Percentiles rank a stretch among this genome's conserved stretches.
phyloP scores from a whole-genome alignment of 2,113 vertebrate genomes.

The Cricetomys ansorgei region DNA sequence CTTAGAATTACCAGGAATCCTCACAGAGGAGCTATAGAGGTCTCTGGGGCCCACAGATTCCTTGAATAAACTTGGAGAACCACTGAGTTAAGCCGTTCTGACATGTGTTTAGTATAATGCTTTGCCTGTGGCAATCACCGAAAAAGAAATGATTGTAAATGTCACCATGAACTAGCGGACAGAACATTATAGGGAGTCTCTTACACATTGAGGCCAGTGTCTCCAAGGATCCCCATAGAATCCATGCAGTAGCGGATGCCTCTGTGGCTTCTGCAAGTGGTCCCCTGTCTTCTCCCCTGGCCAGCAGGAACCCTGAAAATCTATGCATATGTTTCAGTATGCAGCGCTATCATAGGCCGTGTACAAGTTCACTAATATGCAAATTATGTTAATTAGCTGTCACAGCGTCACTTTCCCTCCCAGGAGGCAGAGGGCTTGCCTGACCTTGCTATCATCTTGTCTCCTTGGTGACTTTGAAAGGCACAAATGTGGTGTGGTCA shows the following conservation, averaged over 20 bases:
- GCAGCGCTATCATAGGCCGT: neutral
- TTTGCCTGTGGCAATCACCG: neutral
- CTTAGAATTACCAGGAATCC: neutral
- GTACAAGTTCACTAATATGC: neutral
- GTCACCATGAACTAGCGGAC: neutral
- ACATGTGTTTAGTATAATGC: neutral
- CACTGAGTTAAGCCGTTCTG: neutral
- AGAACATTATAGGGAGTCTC: neutral
- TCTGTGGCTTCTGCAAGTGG: neutral
- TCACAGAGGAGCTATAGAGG: neutral
- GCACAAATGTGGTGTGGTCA: neutral
- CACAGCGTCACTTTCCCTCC: neutral
- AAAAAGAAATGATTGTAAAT: neutral
- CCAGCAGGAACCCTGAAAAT: neutral
- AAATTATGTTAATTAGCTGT: neutral
- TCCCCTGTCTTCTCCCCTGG: neutral
- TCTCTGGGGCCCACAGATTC: neutral
- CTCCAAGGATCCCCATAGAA: neutral
- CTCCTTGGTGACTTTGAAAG: neutral
- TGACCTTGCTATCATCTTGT: neutral
- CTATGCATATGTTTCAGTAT: neutral
- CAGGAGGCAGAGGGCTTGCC: neutral
- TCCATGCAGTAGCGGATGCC: neutral
- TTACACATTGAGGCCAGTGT: neutral
- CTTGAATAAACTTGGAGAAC: neutral